Evolutionary conservation across 2,888 invertebrate genomes (phyloP).

Genomic region (Lycaena phlaeas): DNA sequence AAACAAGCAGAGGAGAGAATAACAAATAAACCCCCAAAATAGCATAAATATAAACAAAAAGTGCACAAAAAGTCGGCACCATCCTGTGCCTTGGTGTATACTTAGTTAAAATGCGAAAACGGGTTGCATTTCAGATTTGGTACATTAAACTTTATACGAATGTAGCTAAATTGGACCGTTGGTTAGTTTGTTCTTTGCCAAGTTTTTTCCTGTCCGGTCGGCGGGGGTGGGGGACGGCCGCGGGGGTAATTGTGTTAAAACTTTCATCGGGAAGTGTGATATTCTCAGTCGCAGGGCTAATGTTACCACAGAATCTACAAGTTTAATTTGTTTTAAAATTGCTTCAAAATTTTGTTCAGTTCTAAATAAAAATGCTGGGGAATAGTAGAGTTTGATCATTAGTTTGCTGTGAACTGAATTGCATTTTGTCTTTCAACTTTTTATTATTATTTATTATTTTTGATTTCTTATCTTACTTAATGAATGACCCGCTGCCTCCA

Average conservation of each 20-base stretch:
- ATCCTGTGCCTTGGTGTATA: constrained; percentile 18
- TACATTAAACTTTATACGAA: constrained; percentile 68
- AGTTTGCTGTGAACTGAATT: no score
- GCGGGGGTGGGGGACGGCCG: constrained; percentile 53
- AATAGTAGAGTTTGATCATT: neutral
- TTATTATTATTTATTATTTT: no score
- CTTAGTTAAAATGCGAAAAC: constrained; percentile 50
- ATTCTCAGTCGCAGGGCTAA: constrained; percentile 49
- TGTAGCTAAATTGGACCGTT: constrained; percentile 64
- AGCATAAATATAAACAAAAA: constrained; percentile 18
- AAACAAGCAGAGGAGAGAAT: no score
- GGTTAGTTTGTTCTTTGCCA: constrained; percentile 68
- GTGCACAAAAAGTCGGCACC: constrained; percentile 19
- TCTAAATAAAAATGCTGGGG: neutral
- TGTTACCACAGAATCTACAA: constrained; percentile 46
- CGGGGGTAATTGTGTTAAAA: constrained; percentile 69
- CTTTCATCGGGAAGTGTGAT: constrained; percentile 68
- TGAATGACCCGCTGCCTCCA: no score
- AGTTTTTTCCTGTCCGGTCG: constrained; percentile 64
- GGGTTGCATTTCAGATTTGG: constrained; percentile 59
- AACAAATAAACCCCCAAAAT: constrained; percentile 17
- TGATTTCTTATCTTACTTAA: no score
- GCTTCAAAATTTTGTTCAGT: constrained; percentile 22
- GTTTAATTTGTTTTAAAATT: constrained; percentile 58
- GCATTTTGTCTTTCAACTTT: no score